Evolutionary conservation across 2,797 vertebrate genomes (phyloP).

Genomic region (Centroberyx gerrardi): DNA sequence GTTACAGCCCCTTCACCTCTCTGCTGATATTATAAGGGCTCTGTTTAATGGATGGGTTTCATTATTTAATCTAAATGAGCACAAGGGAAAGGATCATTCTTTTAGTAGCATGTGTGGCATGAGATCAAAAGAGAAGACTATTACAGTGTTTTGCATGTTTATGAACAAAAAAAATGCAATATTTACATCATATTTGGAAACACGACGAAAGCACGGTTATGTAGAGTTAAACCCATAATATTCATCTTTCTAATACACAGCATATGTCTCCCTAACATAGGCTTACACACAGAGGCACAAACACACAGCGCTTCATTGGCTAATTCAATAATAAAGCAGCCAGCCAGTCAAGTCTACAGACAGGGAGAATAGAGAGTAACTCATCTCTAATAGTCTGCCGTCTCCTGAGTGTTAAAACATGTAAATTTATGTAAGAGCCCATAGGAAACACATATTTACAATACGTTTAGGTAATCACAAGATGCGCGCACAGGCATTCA

Average conservation of each 20-base stretch:
- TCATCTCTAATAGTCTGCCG: constrained; percentile 85
- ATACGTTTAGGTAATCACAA: constrained; percentile 94
- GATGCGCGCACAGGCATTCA: constrained; percentile 86
- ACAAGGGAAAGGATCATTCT: constrained; percentile 12
- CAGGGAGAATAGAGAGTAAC: constrained; percentile 77
- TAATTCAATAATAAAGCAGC: constrained; percentile 86
- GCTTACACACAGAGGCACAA: constrained; percentile 73
- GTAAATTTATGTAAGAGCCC: constrained; percentile 90
- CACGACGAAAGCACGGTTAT: constrained; percentile 52
- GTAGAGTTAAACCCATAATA: constrained; percentile 71
- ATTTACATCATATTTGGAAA: constrained; percentile 60
- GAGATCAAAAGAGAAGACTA: constrained; percentile 29
- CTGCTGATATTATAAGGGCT: constrained; percentile 1
- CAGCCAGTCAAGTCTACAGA: constrained; percentile 69
- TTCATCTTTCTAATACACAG: constrained; percentile 80
- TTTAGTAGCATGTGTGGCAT: neutral
- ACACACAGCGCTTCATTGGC: constrained; percentile 79
- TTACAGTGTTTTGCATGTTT: constrained; percentile 58
- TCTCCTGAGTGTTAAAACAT: constrained; percentile 90
- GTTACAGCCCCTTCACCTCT: neutral
- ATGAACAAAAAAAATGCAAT: constrained; percentile 46
- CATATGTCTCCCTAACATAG: constrained; percentile 70
- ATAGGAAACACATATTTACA: constrained; percentile 90
- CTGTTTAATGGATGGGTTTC: constrained; percentile 7
- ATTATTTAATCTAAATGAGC: constrained; percentile 11